These are phyloP conservation scores for Troides oblongomaculatus DNA, from an alignment of 2,888 invertebrate genomes.

Conservation along the genomic window DNA sequence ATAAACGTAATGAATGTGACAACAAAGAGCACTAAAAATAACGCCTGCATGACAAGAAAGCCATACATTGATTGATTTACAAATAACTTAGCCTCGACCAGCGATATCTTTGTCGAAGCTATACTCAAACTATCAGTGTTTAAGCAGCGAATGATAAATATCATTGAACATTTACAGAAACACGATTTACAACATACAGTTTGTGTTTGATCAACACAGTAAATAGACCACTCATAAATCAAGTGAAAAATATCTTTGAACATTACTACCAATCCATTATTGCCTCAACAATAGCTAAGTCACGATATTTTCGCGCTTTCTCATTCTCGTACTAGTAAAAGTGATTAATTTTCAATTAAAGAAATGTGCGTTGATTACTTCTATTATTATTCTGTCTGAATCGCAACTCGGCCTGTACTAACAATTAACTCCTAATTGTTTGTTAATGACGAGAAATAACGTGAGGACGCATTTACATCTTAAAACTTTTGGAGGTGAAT, in stretches of 20 bases:
- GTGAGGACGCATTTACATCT: no score
- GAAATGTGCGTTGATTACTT: background rate
- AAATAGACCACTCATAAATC: conserved; percentile 7
- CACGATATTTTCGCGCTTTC: conserved; percentile 26
- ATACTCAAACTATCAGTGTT: no score
- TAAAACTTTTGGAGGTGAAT: no score
- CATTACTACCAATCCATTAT: conserved; percentile 7
- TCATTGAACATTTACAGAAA: no score
- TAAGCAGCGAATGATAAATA: no score
- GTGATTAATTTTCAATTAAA: conserved; percentile 16
- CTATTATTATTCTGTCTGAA: background rate
- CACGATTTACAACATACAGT: no score
- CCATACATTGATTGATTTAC: conserved; percentile 6
- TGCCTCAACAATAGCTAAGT: conserved; percentile 4
- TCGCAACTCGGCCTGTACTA: no score
- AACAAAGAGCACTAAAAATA: no score
- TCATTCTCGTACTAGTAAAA: conserved; percentile 16
- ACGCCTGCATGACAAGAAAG: background rate
- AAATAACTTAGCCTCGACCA: background rate
- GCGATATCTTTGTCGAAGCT: background rate
- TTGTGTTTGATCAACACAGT: conserved; percentile 7
- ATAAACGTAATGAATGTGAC: no score
- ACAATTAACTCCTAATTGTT: no score
- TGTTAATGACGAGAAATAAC: no score
- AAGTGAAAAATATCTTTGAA: conserved; percentile 9